Conservation (phyloP, 2,113 vertebrate species). For the Gavia stellata region DNA sequence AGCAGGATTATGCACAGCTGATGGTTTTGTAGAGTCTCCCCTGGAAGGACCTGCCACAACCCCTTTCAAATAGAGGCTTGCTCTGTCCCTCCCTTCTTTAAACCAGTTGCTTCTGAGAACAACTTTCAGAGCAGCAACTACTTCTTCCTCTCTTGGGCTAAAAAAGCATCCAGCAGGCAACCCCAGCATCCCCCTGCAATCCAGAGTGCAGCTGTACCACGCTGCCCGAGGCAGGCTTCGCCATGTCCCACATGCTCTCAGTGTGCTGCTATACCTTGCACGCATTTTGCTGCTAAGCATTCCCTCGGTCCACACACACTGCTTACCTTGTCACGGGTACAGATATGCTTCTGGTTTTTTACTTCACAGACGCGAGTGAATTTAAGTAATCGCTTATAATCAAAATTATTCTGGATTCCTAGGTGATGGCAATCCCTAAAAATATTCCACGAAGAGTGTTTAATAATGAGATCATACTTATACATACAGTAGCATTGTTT, state of each 20-base stretch:
- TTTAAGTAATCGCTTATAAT: constrained; percentile 84
- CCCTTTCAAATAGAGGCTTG: not conserved
- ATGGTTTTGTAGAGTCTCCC: not conserved
- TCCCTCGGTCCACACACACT: fast-evolving
- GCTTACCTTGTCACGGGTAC: constrained; percentile 89
- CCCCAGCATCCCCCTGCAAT: not conserved
- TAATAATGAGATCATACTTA: not conserved
- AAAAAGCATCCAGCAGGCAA: not conserved
- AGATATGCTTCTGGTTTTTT: constrained; percentile 79
- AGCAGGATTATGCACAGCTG: not conserved
- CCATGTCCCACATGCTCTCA: fast-evolving
- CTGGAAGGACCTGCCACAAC: not conserved
- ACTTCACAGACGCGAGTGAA: constrained; percentile 89
- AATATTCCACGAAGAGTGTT: constrained; percentile 42
- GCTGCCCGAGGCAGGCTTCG: not conserved
- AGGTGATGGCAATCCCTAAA: constrained; percentile 91
- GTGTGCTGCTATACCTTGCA: fast-evolving
- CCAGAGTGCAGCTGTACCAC: not conserved
- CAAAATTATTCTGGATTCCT: constrained; percentile 93
- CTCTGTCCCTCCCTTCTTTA: not conserved
- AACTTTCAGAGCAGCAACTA: not conserved
- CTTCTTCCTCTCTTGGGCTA: not conserved
- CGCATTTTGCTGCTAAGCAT: fast-evolving
- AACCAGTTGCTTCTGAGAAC: not conserved
- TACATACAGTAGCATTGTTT: not conserved